Conservation (phyloP, 1,140 invertebrate genomes). For the Drepana arcuata region DNA sequence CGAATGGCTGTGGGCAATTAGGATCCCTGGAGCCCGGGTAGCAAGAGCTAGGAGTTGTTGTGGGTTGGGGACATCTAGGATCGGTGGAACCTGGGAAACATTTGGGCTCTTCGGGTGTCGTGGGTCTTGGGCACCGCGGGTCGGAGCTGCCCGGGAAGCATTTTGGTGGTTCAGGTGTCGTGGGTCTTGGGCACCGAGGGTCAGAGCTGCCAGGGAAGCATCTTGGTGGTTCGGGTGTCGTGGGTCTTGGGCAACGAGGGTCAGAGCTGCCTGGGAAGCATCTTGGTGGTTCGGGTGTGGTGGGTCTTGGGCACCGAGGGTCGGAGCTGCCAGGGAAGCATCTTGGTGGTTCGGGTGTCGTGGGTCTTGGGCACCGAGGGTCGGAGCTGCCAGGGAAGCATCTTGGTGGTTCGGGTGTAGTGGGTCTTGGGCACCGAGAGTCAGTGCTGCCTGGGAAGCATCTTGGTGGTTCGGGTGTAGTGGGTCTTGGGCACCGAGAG, state of each 20-base stretch:
- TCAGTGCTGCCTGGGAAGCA: slow-evolving; percentile 63
- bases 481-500: slow-evolving; percentile 41
- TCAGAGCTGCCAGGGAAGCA: slow-evolving; percentile 6
- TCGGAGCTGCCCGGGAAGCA: slow-evolving; percentile 40
- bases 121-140: slow-evolving; percentile 33
- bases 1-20: slow-evolving; percentile 71
- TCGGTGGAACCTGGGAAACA: slow-evolving; percentile 26
- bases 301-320: slow-evolving; percentile 9
- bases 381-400: slow-evolving; percentile 25
- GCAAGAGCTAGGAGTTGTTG: slow-evolving; percentile 65
- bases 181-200: slow-evolving; percentile 14
- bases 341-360: slow-evolving; percentile 15
- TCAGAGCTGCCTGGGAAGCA: slow-evolving; percentile 6
- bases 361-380: slow-evolving; percentile 47
- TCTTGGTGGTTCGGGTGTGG: slow-evolving; percentile 1
- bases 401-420: slow-evolving; percentile 23
- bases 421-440: slow-evolving; percentile 42
- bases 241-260: slow-evolving; percentile 6
- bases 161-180: slow-evolving; percentile 18
- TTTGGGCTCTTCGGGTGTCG: slow-evolving; percentile 25
- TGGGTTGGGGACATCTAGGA: slow-evolving; percentile 40
- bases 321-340: slow-evolving; percentile 7
- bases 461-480: slow-evolving; percentile 22
- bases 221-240: slow-evolving; percentile 4
- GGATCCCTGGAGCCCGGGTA: slow-evolving; percentile 75